Conservation (phyloP, 2,888 invertebrate species). For the Cyrtodaria siliqua region DNA sequence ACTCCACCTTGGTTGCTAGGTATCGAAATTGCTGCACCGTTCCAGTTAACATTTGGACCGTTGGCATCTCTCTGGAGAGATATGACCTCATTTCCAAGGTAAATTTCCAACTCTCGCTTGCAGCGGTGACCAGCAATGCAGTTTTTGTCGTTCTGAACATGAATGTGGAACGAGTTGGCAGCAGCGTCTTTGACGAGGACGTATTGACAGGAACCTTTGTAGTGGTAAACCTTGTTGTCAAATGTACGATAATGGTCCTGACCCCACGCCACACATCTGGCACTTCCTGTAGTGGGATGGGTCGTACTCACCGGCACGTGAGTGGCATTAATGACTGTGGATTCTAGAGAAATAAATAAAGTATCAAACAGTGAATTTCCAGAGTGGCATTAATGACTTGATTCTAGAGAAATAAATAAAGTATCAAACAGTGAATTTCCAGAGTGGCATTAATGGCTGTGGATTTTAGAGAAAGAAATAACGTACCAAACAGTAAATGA, state of each 20-base stretch:
- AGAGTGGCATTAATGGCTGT: too few species aligned
- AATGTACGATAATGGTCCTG: constrained; percentile 94
- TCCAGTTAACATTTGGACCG: constrained; percentile 72
- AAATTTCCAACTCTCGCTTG: constrained; percentile 88
- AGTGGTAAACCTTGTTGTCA: constrained; percentile 92
- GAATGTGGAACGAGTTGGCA: constrained; percentile 89
- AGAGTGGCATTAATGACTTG: too few species aligned
- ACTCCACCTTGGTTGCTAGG: constrained; percentile 88
- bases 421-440: too few species aligned
- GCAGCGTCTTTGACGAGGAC: constrained; percentile 90
- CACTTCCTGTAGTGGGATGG: constrained; percentile 79
- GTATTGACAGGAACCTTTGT: constrained; percentile 91
- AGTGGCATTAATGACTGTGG: constrained; percentile 48
- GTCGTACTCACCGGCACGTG: constrained; percentile 29
- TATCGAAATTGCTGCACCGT: constrained; percentile 61
- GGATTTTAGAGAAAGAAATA: too few species aligned
- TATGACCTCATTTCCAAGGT: constrained; percentile 89
- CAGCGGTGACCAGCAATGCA: constrained; percentile 87
- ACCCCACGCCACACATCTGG: constrained; percentile 93
- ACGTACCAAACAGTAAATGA: too few species aligned
- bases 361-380: too few species aligned
- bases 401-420: too few species aligned
- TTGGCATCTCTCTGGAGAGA: constrained; percentile 58
- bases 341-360: constrained; percentile 22
- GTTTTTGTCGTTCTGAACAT: constrained; percentile 88